Evolutionary conservation across 2,113 vertebrate species (phyloP).

Genomic region (Heliornis fulica): DNA sequence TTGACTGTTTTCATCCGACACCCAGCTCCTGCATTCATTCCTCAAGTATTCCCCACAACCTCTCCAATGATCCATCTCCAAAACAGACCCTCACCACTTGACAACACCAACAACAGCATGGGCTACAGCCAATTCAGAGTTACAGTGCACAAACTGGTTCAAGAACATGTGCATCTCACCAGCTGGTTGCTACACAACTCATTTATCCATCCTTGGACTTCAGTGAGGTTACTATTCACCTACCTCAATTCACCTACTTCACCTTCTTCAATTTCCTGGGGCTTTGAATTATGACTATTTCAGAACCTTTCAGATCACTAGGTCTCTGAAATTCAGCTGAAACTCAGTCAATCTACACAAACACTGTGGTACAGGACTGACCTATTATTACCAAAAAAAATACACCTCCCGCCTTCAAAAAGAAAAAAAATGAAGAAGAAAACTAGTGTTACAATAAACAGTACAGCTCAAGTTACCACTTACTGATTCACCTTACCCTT

Average conservation of each 20-base stretch:
- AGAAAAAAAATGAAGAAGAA: neutral
- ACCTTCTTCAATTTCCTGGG: neutral
- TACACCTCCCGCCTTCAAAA: neutral
- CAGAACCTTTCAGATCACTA: neutral
- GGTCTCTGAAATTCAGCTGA: neutral
- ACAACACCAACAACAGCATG: neutral
- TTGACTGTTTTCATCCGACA: neutral
- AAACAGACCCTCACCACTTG: neutral
- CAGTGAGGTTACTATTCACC: neutral
- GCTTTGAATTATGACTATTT: neutral
- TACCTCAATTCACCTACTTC: neutral
- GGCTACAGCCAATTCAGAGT: neutral
- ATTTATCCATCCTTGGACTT: neutral
- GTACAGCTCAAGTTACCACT: neutral
- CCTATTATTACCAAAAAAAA: neutral
- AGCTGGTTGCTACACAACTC: neutral
- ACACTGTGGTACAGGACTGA: neutral
- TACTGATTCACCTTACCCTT: slow-evolving; percentile 80
- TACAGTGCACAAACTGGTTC: no score
- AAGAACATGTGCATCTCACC: neutral
- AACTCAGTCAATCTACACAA: neutral
- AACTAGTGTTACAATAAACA: neutral
- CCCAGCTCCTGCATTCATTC: neutral
- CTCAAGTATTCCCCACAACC: neutral
- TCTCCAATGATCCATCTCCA: neutral